These are phyloP conservation scores for Jaculus jaculus DNA, from an alignment of 2,113 vertebrate species.

Conservation along the genomic window DNA sequence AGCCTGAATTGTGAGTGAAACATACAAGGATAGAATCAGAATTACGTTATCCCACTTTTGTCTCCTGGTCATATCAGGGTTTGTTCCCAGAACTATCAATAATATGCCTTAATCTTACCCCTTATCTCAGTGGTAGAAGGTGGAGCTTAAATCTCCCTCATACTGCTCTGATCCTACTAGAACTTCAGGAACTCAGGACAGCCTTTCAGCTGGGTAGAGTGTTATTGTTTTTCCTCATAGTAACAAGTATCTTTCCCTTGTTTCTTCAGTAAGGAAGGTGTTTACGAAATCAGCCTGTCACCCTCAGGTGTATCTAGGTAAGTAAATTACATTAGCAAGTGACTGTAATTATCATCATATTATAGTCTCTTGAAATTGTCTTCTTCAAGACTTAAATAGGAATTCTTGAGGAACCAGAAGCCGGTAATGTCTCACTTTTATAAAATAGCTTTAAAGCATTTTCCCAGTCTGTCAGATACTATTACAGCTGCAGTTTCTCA, in stretches of 20 bases:
- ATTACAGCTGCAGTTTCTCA: background rate
- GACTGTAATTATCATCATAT: background rate
- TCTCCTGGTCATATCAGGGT: background rate
- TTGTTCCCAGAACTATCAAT: background rate
- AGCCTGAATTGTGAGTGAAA: background rate
- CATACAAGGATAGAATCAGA: background rate
- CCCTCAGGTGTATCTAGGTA: conserved; percentile 93
- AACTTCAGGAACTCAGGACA: background rate
- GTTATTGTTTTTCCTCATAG: background rate
- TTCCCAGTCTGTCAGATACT: background rate
- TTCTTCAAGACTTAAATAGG: background rate
- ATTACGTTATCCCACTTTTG: background rate
- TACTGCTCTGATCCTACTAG: background rate
- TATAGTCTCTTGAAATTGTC: background rate
- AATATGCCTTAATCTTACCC: fast-evolving
- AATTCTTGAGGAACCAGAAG: background rate
- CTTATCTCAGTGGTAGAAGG: background rate
- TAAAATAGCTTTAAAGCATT: background rate
- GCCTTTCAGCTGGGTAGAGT: background rate
- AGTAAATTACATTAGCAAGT: conserved; percentile 64
- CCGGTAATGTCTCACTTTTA: background rate
- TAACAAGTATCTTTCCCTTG: conserved; percentile 62
- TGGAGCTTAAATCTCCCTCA: background rate
- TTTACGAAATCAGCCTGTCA: conserved; percentile 91
- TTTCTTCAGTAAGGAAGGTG: conserved; percentile 87